phyloP scores from a whole-genome alignment of 2,888 invertebrate species.

The Eupithecia exiguata region DNA sequence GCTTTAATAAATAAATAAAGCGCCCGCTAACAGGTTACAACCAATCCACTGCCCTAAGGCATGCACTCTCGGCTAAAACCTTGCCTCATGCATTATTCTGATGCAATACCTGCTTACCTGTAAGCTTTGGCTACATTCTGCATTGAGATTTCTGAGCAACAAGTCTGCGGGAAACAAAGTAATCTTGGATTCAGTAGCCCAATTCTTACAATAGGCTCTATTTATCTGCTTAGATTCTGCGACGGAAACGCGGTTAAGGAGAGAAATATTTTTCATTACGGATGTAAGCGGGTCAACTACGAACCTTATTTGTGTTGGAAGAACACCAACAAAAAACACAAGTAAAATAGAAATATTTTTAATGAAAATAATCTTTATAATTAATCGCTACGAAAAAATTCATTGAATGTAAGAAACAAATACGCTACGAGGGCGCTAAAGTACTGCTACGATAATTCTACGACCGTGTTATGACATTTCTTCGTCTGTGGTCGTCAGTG shows the following conservation, averaged over 20 bases:
- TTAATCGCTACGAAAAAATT: too few species aligned
- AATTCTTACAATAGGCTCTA: background rate
- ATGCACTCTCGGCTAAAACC: slow-evolving; percentile 24
- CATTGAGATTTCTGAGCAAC: slow-evolving; percentile 36
- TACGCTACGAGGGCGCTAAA: background rate
- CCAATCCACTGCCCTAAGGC: slow-evolving; percentile 10
- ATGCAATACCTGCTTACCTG: slow-evolving; percentile 34
- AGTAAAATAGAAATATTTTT: too few species aligned
- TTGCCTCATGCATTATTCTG: slow-evolving; percentile 34
- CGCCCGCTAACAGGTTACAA: background rate
- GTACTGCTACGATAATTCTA: background rate
- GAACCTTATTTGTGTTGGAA: too few species aligned
- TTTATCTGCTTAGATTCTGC: background rate
- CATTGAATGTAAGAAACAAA: background rate
- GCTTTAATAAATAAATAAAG: background rate
- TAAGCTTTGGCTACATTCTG: slow-evolving; percentile 27
- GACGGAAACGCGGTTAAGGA: background rate
- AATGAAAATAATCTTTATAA: too few species aligned
- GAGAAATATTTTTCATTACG: background rate
- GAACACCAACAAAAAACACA: too few species aligned
- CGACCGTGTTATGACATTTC: background rate
- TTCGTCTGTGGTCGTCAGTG: background rate
- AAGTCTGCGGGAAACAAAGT: slow-evolving; percentile 27
- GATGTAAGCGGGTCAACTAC: too few species aligned
- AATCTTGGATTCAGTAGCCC: slow-evolving; percentile 16